phyloP scores from a whole-genome alignment of 2,113 vertebrate genomes.

The Scomber japonicus region DNA sequence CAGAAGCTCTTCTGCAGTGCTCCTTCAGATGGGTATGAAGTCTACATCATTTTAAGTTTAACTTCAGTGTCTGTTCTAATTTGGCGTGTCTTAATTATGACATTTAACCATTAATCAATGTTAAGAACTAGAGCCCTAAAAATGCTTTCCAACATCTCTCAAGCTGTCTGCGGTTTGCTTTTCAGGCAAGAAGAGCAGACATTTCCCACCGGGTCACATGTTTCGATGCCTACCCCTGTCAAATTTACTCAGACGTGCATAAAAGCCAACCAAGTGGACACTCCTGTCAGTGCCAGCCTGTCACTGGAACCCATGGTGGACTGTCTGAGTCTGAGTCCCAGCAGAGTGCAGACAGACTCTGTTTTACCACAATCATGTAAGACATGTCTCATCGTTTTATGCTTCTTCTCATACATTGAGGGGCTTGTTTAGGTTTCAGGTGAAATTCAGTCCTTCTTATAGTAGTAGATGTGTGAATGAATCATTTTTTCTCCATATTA shows the following conservation, averaged over 20 bases:
- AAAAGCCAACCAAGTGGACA: not conserved
- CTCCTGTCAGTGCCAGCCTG: constrained; percentile 75
- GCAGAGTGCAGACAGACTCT: constrained; percentile 72
- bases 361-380: constrained; percentile 88
- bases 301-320: constrained; percentile 84
- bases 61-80: not conserved
- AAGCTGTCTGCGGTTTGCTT: not conserved
- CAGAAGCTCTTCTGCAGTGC: constrained; percentile 57
- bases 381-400: not conserved
- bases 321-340: constrained; percentile 87
- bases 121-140: too few relatives aligned
- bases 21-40: constrained; percentile 53
- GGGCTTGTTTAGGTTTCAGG: not conserved
- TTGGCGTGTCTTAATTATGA: too few relatives aligned
- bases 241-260: constrained; percentile 72
- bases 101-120: too few relatives aligned
- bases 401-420: not conserved
- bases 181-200: constrained; percentile 81
- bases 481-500: too few relatives aligned
- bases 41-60: not conserved
- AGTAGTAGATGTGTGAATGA: too few relatives aligned
- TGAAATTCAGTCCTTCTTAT: not conserved
- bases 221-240: constrained; percentile 61
- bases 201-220: constrained; percentile 73
- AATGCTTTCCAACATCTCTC: not conserved